Evolutionary conservation across 2,797 vertebrate genomes (phyloP).

Genomic region (Lacerta viridis): DNA sequence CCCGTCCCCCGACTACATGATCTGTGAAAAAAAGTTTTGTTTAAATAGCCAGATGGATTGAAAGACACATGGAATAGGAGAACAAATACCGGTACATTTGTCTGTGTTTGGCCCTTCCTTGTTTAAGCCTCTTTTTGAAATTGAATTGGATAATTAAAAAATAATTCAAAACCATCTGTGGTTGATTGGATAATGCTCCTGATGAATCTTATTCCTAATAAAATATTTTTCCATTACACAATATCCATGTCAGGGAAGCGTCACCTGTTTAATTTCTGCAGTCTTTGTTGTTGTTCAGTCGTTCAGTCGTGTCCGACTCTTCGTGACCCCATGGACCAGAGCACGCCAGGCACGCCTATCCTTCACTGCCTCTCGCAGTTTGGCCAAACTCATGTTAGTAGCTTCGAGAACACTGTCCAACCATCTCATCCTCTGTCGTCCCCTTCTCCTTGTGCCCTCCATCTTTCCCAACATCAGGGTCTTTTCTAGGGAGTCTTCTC

Average conservation of each 20-base stretch:
- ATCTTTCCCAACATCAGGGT: too few species aligned
- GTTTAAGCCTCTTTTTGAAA: constrained; percentile 54
- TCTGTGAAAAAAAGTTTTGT: constrained; percentile 45
- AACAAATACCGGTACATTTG: constrained; percentile 48
- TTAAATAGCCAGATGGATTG: constrained; percentile 57
- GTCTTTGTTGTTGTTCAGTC: not conserved
- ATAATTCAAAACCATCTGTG: constrained; percentile 59
- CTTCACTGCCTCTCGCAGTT: too few species aligned
- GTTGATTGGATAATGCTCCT: constrained; percentile 59
- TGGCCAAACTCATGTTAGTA: too few species aligned
- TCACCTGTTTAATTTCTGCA: not conserved
- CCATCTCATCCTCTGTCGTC: too few species aligned
- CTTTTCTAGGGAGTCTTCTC: too few species aligned
- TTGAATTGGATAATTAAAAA: constrained; percentile 54
- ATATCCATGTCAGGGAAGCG: not conserved
- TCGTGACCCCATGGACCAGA: too few species aligned
- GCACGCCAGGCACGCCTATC: too few species aligned
- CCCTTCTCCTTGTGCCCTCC: too few species aligned
- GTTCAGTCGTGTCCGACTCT: too few species aligned
- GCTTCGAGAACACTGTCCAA: too few species aligned
- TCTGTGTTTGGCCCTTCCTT: constrained; percentile 54
- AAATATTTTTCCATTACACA: not conserved
- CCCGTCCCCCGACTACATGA: not conserved
- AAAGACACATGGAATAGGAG: constrained; percentile 26
- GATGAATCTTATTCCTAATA: not conserved